These are phyloP conservation scores for Thymelicus acteon DNA, from an alignment of 2,888 invertebrate genomes.

Conservation along the genomic window DNA sequence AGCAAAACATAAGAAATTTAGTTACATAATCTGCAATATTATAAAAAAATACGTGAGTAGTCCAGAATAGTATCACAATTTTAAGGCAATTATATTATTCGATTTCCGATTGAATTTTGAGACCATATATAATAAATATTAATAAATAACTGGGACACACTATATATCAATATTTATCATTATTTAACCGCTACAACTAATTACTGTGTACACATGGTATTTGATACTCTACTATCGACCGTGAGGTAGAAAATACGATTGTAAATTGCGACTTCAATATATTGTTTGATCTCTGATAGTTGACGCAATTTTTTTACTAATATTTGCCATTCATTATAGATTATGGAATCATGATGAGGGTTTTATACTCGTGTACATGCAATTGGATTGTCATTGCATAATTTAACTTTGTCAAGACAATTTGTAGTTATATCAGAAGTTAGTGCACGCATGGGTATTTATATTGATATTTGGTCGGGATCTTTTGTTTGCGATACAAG, in stretches of 20 bases:
- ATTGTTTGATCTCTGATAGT: conserved; percentile 34
- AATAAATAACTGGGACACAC: conserved; percentile 44
- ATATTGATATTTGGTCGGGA: too few species aligned
- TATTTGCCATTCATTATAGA: conserved; percentile 12
- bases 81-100: too few species aligned
- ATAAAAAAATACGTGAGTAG: too few species aligned
- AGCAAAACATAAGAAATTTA: neutral
- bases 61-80: too few species aligned
- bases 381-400: neutral
- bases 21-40: too few species aligned
- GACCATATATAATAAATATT: neutral
- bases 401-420: neutral
- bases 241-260: conserved; percentile 45
- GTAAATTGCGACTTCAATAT: conserved; percentile 38
- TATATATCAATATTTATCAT: conserved; percentile 53
- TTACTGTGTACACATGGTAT: conserved; percentile 58
- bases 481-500: too few species aligned
- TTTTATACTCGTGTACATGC: neutral
- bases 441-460: too few species aligned
- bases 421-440: too few species aligned
- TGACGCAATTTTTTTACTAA: conserved; percentile 8
- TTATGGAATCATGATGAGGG: neutral
- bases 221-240: conserved; percentile 55
- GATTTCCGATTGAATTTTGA: neutral
- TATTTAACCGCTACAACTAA: conserved; percentile 55